These are phyloP conservation scores for Glandiceps talaboti DNA, from an alignment of 53 echinoderm and acorn worm genomes.

Conservation along the genomic window DNA sequence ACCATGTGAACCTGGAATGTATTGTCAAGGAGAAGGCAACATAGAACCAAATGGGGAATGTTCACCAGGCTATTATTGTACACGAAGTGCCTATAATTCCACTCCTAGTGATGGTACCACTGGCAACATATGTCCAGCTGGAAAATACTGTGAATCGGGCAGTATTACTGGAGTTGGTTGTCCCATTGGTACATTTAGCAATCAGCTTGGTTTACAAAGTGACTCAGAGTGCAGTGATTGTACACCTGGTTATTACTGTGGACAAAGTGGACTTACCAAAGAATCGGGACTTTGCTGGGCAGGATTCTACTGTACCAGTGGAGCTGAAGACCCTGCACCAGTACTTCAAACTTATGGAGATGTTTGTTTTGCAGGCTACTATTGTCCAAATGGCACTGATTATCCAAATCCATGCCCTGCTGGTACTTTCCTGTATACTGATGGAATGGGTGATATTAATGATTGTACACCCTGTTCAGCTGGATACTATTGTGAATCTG, in stretches of 20 bases:
- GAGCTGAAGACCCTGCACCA: conserved; percentile 67
- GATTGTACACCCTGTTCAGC: conserved; percentile 74
- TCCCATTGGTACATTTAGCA: conserved; percentile 83
- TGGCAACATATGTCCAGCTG: conserved; percentile 68
- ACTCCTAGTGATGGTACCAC: conserved; percentile 57
- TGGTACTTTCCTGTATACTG: conserved; percentile 68
- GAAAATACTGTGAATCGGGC: conserved; percentile 74
- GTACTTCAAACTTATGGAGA: conserved; percentile 67
- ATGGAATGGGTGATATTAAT: conserved; percentile 41
- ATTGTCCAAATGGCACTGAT: conserved; percentile 91
- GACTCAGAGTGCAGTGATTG: conserved; percentile 72
- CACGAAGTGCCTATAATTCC: conserved; percentile 39
- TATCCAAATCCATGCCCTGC: conserved; percentile 77
- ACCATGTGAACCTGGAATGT: conserved; percentile 82
- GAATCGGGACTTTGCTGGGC: conserved; percentile 79
- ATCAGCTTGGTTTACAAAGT: conserved; percentile 42
- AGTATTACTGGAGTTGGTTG: conserved; percentile 64
- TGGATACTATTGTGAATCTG: conserved; percentile 84
- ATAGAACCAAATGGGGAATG: conserved; percentile 53
- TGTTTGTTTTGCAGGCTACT: conserved; percentile 78
- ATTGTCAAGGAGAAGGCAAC: conserved; percentile 83
- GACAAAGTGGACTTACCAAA: conserved; percentile 48
- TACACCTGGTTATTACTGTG: conserved; percentile 84
- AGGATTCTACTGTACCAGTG: conserved; percentile 70
- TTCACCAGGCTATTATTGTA: conserved; percentile 73